A percentile compares a stretch with the other conserved stretches of the same genome.
These are phyloP conservation scores for Pogonocherus hispidulus DNA, from an alignment of 2,888 invertebrate genomes.

Conservation along the genomic window DNA sequence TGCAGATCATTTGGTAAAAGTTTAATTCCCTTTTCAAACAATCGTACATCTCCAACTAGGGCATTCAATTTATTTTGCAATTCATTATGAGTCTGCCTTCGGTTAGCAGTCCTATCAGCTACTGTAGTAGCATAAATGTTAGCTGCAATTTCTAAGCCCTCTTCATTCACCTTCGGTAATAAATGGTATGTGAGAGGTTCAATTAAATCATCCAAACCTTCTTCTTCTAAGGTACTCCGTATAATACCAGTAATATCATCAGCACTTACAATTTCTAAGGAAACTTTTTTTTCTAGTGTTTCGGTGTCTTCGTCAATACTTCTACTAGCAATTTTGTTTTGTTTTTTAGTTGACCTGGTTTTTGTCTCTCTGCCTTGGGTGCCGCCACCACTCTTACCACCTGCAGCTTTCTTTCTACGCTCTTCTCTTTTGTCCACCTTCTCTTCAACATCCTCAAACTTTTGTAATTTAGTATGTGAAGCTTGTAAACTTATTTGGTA, in stretches of 20 bases:
- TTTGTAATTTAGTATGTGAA: conserved; percentile 37
- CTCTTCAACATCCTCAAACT: conserved; percentile 62
- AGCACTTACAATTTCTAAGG: conserved; percentile 76
- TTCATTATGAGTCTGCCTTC: conserved; percentile 85
- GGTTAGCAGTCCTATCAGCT: conserved; percentile 77
- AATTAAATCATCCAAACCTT: conserved; percentile 80
- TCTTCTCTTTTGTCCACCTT: conserved; percentile 87
- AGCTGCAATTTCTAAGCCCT: conserved; percentile 78
- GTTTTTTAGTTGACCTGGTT: conserved; percentile 93
- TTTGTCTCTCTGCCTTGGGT: conserved; percentile 95
- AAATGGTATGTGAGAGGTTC: conserved; percentile 79
- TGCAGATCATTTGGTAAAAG: conserved; percentile 80
- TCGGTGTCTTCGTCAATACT: conserved; percentile 80
- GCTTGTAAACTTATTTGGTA: conserved; percentile 79
- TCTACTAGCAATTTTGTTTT: conserved; percentile 72
- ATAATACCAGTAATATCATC: conserved; percentile 78
- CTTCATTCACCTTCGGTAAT: conserved; percentile 80
- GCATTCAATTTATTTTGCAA: conserved; percentile 87
- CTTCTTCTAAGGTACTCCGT: conserved; percentile 53
- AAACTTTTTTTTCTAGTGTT: conserved; percentile 67
- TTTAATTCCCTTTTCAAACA: conserved; percentile 85
- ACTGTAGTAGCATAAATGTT: conserved; percentile 81
- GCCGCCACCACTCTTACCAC: conserved; percentile 92
- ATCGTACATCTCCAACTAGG: conserved; percentile 79
- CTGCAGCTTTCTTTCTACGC: conserved; percentile 87